Evolutionary conservation across 2,888 invertebrate species (phyloP).

Genomic region (Caenorhabditis wallacei): DNA sequence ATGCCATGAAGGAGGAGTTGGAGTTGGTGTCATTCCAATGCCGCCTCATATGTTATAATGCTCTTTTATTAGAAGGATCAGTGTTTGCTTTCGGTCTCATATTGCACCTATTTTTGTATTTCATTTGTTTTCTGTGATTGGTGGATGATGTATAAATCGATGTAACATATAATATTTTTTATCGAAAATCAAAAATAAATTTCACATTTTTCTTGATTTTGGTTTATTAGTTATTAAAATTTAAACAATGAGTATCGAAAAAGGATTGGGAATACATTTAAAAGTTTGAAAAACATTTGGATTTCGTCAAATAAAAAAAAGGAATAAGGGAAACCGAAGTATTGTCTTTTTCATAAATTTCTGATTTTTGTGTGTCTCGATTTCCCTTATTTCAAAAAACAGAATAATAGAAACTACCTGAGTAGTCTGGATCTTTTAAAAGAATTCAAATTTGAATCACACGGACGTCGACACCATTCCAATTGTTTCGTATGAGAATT

Average conservation of each 20-base stretch:
- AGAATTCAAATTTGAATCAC: conserved; percentile 28
- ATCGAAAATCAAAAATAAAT: too few relatives aligned
- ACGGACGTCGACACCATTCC: conserved; percentile 80
- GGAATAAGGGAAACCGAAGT: too few relatives aligned
- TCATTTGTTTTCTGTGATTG: background rate
- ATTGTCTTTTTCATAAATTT: too few relatives aligned
- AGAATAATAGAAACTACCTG: conserved; percentile 5
- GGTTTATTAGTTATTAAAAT: too few relatives aligned
- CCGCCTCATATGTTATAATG: conserved; percentile 62
- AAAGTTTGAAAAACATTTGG: too few relatives aligned
- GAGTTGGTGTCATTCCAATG: conserved; percentile 90
- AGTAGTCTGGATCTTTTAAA: conserved; percentile 27
- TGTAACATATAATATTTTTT: too few relatives aligned
- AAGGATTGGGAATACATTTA: background rate
- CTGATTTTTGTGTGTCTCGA: too few relatives aligned
- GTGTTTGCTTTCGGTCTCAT: conserved; percentile 1
- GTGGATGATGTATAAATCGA: too few relatives aligned
- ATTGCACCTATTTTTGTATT: background rate
- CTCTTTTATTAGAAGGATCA: background rate
- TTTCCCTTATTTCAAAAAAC: too few relatives aligned
- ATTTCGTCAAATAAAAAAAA: too few relatives aligned
- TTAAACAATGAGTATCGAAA: background rate
- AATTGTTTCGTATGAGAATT: conserved; percentile 72
- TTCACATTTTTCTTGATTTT: too few relatives aligned
- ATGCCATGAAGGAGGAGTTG: conserved; percentile 93